Percentiles rank a stretch among this genome's conserved stretches.
Evolutionary conservation across 2,797 vertebrate genomes (phyloP).

Genomic region (Eptatretus atami): DNA sequence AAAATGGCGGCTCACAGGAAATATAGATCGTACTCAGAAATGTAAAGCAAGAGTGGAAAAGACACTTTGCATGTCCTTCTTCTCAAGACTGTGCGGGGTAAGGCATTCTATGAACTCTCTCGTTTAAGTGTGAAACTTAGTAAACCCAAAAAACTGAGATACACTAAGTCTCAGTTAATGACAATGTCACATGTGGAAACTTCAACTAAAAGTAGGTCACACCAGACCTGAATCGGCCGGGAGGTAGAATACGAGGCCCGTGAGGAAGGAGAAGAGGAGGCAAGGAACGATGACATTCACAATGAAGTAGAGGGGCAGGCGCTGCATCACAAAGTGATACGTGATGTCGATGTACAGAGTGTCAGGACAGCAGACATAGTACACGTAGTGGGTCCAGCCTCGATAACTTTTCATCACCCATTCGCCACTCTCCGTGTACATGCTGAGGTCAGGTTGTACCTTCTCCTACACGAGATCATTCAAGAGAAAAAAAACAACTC

Average conservation of each 20-base stretch:
- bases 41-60: too few species aligned
- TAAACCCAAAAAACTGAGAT: too few species aligned
- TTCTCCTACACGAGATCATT: slow-evolving; percentile 22
- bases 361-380: slow-evolving; percentile 13
- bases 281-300: slow-evolving; percentile 33
- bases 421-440: slow-evolving; percentile 31
- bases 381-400: slow-evolving; percentile 24
- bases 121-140: too few species aligned
- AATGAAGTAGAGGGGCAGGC: slow-evolving; percentile 32
- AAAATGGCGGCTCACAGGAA: too few species aligned
- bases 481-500: too few species aligned
- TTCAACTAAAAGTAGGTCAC: too few species aligned
- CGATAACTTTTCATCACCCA: slow-evolving; percentile 33
- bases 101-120: too few species aligned
- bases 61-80: too few species aligned
- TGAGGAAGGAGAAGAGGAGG: slow-evolving; percentile 27
- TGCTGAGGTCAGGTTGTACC: slow-evolving; percentile 40
- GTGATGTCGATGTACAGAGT: slow-evolving; percentile 28
- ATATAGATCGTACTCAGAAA: too few species aligned
- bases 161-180: too few species aligned
- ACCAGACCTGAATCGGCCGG: slow-evolving; percentile 20
- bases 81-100: too few species aligned
- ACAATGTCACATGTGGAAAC: too few species aligned
- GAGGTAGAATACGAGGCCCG: slow-evolving; percentile 31
- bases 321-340: slow-evolving; percentile 28